Percentiles rank a stretch among this genome's conserved stretches.
Conservation (phyloP, 2,113 vertebrate species). For the Brachirus orientalis region DNA sequence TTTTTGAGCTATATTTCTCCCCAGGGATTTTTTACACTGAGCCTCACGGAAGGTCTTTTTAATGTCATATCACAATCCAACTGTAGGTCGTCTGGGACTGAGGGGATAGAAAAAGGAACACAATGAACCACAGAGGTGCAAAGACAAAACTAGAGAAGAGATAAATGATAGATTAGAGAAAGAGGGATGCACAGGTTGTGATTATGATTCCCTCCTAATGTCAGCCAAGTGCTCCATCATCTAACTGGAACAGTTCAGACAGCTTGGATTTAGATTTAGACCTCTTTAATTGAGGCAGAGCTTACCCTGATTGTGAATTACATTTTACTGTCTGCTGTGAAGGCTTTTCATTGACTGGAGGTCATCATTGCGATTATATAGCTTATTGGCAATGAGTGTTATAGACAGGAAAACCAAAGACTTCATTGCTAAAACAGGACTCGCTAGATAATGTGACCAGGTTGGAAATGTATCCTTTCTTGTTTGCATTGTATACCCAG, state of each 20-base stretch:
- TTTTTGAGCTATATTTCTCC: constrained; percentile 54
- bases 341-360: constrained; percentile 56
- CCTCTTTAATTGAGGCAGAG: constrained; percentile 65
- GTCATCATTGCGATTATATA: constrained; percentile 64
- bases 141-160: constrained; percentile 24
- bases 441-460: constrained; percentile 48
- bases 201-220: constrained; percentile 46
- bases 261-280: constrained; percentile 70
- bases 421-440: constrained; percentile 59
- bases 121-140: constrained; percentile 25
- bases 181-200: constrained; percentile 35
- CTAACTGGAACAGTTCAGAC: constrained; percentile 59
- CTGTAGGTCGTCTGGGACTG: constrained; percentile 28
- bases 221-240: constrained; percentile 66
- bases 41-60: constrained; percentile 51
- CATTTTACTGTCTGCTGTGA: constrained; percentile 64
- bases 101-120: constrained; percentile 2
- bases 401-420: constrained; percentile 49
- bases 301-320: constrained; percentile 46
- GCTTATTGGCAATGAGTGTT: constrained; percentile 48
- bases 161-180: constrained; percentile 30
- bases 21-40: constrained; percentile 38
- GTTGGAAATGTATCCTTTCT: constrained; percentile 37
- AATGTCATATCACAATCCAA: constrained; percentile 54
- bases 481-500: constrained; percentile 21